Conservation (phyloP, 1,140 invertebrate species). For the Aphelenchoides fujianensis region DNA sequence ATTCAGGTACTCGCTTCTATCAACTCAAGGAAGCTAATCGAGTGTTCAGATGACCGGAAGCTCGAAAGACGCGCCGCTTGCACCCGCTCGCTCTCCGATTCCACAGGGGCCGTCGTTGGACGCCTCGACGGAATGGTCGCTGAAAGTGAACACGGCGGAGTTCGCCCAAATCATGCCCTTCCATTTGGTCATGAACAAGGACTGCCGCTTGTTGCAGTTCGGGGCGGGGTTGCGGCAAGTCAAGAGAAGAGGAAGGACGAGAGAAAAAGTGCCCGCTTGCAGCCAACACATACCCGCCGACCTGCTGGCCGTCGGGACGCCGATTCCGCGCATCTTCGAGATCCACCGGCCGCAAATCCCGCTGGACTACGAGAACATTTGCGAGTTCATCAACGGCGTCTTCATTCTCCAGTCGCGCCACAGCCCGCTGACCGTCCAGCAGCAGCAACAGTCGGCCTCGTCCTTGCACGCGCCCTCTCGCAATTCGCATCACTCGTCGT, state of each 20-base stretch:
- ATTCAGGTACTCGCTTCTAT: too few species aligned
- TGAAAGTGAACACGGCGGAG: constrained; percentile 14
- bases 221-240: constrained; percentile 3
- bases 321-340: constrained; percentile 47
- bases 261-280: too few species aligned
- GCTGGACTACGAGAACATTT: constrained; percentile 52
- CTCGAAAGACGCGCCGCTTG: neutral
- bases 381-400: constrained; percentile 53
- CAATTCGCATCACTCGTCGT: constrained; percentile 3
- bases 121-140: constrained; percentile 17
- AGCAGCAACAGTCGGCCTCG: too few species aligned
- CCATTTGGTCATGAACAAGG: constrained; percentile 62
- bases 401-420: constrained; percentile 49
- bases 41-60: neutral
- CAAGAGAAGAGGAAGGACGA: too few species aligned
- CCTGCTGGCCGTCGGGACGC: constrained; percentile 47
- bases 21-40: too few species aligned
- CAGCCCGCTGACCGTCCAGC: constrained; percentile 40
- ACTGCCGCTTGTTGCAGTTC: constrained; percentile 43
- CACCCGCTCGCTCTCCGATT: neutral
- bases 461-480: neutral
- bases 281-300: constrained; percentile 50
- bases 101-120: too few species aligned
- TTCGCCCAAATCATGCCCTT: constrained; percentile 55
- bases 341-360: constrained; percentile 51